These are phyloP conservation scores for Parazoanthus darwini DNA, from an alignment of 92 coral and sea anemone genomes.

Conservation along the genomic window DNA sequence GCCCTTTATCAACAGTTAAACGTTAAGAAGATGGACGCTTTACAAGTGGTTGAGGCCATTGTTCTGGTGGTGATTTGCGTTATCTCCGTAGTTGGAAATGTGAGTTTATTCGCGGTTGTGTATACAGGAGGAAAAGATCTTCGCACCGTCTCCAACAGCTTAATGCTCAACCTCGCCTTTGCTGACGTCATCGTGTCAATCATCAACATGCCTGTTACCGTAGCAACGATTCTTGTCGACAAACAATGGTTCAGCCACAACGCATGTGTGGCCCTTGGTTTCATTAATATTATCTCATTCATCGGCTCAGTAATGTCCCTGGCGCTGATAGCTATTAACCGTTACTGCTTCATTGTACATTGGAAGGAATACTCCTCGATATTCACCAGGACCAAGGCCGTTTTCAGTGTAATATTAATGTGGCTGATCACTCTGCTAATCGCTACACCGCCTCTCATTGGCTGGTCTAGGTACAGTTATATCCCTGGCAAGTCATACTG, in stretches of 20 bases:
- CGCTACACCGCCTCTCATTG: slow-evolving; percentile 78
- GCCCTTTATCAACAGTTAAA: too few species aligned
- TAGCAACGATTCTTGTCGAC: slow-evolving; percentile 52
- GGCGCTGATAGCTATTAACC: slow-evolving; percentile 84
- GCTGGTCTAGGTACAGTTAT: slow-evolving; percentile 79
- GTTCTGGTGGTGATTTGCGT: slow-evolving; percentile 36
- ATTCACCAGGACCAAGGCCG: slow-evolving; percentile 53
- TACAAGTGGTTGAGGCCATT: slow-evolving; percentile 27
- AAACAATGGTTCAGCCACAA: slow-evolving; percentile 67
- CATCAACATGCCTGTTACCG: slow-evolving; percentile 91
- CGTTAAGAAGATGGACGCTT: neutral
- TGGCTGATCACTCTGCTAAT: slow-evolving; percentile 73
- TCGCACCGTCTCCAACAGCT: slow-evolving; percentile 70
- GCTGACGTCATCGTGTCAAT: slow-evolving; percentile 85
- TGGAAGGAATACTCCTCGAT: slow-evolving; percentile 71
- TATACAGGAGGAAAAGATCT: slow-evolving; percentile 45
- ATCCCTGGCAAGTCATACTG: slow-evolving; percentile 85
- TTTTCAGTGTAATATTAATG: slow-evolving; percentile 41
- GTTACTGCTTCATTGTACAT: slow-evolving; percentile 79
- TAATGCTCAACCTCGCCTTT: slow-evolving; percentile 81
- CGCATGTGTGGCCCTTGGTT: slow-evolving; percentile 73
- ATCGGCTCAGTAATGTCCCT: slow-evolving; percentile 84
- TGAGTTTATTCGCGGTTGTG: slow-evolving; percentile 64
- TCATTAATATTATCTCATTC: slow-evolving; percentile 77
- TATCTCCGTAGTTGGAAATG: slow-evolving; percentile 66